Evolutionary conservation across 2,113 vertebrate species (phyloP).

Genomic region (Camelus bactrianus): DNA sequence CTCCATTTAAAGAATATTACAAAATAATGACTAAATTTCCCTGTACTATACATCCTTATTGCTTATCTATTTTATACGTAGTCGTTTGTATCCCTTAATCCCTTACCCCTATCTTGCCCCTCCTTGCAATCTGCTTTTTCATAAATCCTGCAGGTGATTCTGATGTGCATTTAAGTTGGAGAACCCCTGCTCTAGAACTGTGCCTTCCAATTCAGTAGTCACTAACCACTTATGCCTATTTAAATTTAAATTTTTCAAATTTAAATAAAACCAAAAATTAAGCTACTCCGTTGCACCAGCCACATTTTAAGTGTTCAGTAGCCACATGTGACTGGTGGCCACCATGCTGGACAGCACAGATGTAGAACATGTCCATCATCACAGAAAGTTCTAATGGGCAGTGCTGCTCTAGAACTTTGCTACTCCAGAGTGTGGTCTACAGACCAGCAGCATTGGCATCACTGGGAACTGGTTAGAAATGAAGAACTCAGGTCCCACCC

Average conservation of each 20-base stretch:
- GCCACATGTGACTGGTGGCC: too few relatives aligned
- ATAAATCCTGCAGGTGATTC: not conserved
- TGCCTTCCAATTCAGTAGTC: not conserved
- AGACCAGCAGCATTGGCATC: not conserved
- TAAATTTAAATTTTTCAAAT: not conserved
- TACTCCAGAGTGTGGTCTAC: not conserved
- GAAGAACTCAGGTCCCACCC: too few relatives aligned
- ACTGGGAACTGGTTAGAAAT: not conserved
- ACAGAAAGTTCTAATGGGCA: not conserved
- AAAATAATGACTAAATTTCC: too few relatives aligned
- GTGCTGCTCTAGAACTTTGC: not conserved
- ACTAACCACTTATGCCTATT: not conserved
- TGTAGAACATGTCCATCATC: not conserved
- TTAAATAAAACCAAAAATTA: constrained; percentile 29
- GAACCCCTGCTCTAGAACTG: not conserved
- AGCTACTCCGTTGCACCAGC: not conserved
- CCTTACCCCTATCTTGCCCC: too few relatives aligned
- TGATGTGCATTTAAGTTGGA: not conserved
- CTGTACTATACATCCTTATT: too few relatives aligned
- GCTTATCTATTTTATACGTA: too few relatives aligned
- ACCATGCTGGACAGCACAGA: too few relatives aligned
- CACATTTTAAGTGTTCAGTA: not conserved
- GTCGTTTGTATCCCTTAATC: too few relatives aligned
- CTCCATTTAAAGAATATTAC: too few relatives aligned
- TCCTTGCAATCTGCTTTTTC: too few relatives aligned